Evolutionary conservation across 2,113 vertebrate species (phyloP).

Genomic region (Melanocharis versteri): DNA sequence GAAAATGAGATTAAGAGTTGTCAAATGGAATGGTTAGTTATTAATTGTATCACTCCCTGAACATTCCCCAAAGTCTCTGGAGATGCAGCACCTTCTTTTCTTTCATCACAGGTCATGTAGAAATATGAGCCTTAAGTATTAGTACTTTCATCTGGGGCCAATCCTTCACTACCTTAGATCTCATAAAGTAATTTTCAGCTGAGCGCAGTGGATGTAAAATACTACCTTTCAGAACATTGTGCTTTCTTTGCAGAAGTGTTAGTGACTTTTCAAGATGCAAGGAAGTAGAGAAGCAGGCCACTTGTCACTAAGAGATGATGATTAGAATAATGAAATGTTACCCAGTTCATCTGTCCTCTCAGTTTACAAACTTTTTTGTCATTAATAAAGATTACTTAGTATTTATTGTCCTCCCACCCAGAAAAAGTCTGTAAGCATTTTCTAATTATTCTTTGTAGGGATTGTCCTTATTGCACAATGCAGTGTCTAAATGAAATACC

Average conservation of each 20-base stretch:
- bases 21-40: neutral
- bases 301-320: neutral
- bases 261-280: neutral
- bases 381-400: neutral
- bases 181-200: constrained; percentile 6
- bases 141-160: constrained; percentile 10
- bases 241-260: constrained; percentile 21
- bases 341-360: neutral
- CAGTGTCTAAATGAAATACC: neutral
- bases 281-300: neutral
- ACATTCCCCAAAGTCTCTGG: neutral
- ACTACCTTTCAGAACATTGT: neutral
- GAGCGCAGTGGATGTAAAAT: neutral
- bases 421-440: neutral
- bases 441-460: neutral
- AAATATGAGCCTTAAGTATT: constrained; percentile 14
- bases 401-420: neutral
- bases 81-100: neutral
- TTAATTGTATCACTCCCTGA: constrained; percentile 3
- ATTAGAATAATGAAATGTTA: neutral
- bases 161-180: constrained; percentile 19
- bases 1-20: constrained; percentile 16
- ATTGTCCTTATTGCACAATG: neutral
- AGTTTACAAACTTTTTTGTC: neutral
- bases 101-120: neutral